Conservation (phyloP, 64 coral and sea anemone species). For the Anthopleura sola region DNA sequence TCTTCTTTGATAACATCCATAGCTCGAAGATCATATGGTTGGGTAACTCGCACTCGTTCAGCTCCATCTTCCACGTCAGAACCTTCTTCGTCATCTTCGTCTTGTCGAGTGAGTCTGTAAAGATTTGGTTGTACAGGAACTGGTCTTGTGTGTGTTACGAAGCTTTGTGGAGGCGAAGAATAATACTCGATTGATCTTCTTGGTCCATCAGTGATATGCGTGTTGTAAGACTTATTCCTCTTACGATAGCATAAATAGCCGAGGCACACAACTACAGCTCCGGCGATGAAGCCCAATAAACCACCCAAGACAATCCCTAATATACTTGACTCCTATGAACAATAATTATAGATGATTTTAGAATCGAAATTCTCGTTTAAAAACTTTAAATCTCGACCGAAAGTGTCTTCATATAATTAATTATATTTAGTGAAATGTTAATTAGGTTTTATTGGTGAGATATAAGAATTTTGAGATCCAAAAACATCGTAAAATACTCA, state of each 20-base stretch:
- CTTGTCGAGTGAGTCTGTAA: slow-evolving; percentile 64
- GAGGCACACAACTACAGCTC: slow-evolving; percentile 52
- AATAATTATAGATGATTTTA: not conserved
- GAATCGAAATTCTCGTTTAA: not conserved
- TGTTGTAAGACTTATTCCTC: slow-evolving; percentile 45
- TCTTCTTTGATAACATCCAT: slow-evolving; percentile 16
- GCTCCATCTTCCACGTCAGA: slow-evolving; percentile 21
- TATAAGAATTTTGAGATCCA: not conserved
- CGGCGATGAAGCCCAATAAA: slow-evolving; percentile 70
- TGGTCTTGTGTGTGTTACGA: slow-evolving; percentile 55
- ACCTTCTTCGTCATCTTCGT: slow-evolving; percentile 32
- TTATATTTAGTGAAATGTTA: not conserved
- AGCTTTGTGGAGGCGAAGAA: slow-evolving; percentile 15
- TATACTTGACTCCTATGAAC: slow-evolving; percentile 53
- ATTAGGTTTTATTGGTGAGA: not conserved
- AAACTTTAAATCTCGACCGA: not conserved
- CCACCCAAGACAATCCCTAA: slow-evolving; percentile 72
- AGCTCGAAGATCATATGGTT: slow-evolving; percentile 25
- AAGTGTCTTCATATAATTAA: not conserved
- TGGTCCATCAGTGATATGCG: slow-evolving; percentile 22
- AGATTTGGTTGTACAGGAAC: slow-evolving; percentile 80
- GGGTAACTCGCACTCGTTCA: slow-evolving; percentile 41
- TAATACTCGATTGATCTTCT: slow-evolving; percentile 75
- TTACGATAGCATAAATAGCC: slow-evolving; percentile 38
- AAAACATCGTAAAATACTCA: not conserved